Evolutionary conservation across 2,113 vertebrate species (phyloP), one percentile per base, ranked within the genome.

Genomic region (Donacobius atricapilla): DNA sequence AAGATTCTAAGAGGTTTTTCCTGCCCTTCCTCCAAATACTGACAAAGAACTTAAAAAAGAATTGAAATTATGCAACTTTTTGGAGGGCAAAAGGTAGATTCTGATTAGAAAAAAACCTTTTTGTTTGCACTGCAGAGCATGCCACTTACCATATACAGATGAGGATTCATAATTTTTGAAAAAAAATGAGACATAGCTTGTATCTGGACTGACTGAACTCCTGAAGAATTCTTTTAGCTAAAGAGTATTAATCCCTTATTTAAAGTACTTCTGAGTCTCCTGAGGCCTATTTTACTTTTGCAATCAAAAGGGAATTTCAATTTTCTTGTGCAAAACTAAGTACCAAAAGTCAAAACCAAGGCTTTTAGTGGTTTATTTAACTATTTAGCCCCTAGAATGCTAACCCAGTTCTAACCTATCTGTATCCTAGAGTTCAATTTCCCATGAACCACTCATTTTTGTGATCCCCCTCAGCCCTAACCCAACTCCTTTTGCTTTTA

Each of bases 31-130:
- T 85, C 21, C 37, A 89, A 58, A 73, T 90, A 88, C 17, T 81
- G 28, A 54, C 30, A 70, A 73, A 87, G 6, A 33, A 76, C 9
- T 73, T 61, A 56, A 64, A 75, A 39, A 35, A 51, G 53, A 53
- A 64, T 9, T 42, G 35, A 89, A 76, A 82, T 63, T 0, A 61
- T 24, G 15, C 18, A 58, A n/a, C 9, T 20, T 37, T 86, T 15
- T 5, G 1, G 1, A 2, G 2, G 2, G 7, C 1, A 27, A 9
- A 57, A 48, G 4, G 17, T 33, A 11, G 7, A 31, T 75, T 78
- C 7, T 81, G 19, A 47, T 51, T 23, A 40, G 21, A 18, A 80
- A 80, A 60, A 79, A 68, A 31, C 0, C 7, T 22, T 3, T 50
- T 33, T 56, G 1, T 5, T 86, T 71, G 35, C 17, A n/a, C 9